phyloP scores from a whole-genome alignment of 2,888 invertebrate genomes.

The Drosophila affinis region DNA sequence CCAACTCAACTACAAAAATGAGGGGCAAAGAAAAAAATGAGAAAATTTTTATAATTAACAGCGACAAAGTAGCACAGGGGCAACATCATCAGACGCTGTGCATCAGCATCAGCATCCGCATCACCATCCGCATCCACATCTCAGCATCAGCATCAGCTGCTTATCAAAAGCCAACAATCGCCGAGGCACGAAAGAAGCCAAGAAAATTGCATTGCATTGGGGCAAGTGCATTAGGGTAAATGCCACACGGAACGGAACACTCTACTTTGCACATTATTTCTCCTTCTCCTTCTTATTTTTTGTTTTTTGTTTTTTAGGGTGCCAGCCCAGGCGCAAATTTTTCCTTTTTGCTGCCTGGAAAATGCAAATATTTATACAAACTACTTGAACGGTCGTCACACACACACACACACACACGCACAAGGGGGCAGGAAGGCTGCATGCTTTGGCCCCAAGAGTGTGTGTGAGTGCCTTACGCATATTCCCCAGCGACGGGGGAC shows the following conservation, averaged over 20 bases:
- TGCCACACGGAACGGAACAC: conserved; percentile 6
- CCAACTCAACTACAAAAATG: conserved; percentile 15
- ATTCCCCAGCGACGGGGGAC: conserved; percentile 7
- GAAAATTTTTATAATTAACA: conserved; percentile 74
- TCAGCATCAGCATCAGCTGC: conserved; percentile 59
- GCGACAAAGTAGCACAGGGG: conserved; percentile 70
- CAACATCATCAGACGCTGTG: conserved; percentile 44
- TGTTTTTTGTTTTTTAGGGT: conserved; percentile 60
- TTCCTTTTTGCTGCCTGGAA: conserved; percentile 47
- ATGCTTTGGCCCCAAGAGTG: conserved; percentile 4
- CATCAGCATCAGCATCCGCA: no score
- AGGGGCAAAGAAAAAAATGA: conserved; percentile 52
- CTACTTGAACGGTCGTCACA: conserved; percentile 50
- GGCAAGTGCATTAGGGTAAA: conserved; percentile 41
- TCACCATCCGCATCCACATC: conserved; percentile 56
- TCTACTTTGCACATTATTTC: conserved; percentile 20
- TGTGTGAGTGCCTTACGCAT: conserved; percentile 2
- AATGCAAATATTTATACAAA: conserved; percentile 78
- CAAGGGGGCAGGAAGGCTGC: conserved; percentile 3
- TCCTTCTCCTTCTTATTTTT: no score
- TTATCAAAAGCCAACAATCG: conserved; percentile 75
- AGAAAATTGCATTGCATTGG: conserved; percentile 39
- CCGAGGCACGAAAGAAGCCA: conserved; percentile 22
- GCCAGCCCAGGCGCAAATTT: conserved; percentile 37
- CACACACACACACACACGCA: conserved; percentile 5